These are phyloP conservation scores for Chascanopsetta lugubris DNA, from an alignment of 2,113 vertebrate species.

Conservation along the genomic window DNA sequence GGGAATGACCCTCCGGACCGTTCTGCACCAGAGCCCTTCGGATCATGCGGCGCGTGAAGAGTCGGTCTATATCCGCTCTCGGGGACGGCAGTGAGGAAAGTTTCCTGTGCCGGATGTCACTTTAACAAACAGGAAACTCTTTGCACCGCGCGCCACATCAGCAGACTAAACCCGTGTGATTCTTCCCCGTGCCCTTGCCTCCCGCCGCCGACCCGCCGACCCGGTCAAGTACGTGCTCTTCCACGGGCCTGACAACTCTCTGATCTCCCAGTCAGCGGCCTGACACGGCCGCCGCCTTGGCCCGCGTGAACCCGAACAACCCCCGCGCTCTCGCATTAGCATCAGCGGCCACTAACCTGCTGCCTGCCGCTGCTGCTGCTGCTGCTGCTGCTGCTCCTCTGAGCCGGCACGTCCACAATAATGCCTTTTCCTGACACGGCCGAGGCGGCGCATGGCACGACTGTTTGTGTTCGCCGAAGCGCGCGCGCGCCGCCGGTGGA, in stretches of 20 bases:
- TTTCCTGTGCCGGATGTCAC: too few relatives aligned
- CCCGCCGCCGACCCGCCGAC: constrained; percentile 9
- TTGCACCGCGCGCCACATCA: not conserved
- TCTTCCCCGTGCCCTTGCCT: constrained; percentile 2
- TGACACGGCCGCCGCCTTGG: constrained; percentile 28
- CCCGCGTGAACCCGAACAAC: constrained; percentile 29
- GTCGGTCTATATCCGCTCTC: too few relatives aligned
- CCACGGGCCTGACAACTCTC: constrained; percentile 18
- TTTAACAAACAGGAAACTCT: constrained; percentile 17
- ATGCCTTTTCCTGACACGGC: not conserved
- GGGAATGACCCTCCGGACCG: not conserved
- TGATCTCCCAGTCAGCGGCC: constrained; percentile 19
- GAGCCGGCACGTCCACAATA: not conserved
- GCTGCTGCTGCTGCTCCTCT: constrained; percentile 39
- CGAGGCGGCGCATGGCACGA: too few relatives aligned
- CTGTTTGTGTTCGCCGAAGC: too few relatives aligned
- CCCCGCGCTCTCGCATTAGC: constrained; percentile 34
- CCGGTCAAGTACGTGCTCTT: constrained; percentile 36
- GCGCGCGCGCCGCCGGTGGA: too few relatives aligned
- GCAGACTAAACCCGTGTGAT: constrained; percentile 13
- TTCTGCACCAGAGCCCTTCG: not conserved
- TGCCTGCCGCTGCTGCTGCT: too few relatives aligned
- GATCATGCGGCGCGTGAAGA: not conserved
- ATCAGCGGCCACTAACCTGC: constrained; percentile 42
- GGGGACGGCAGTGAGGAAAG: too few relatives aligned